These are phyloP conservation scores for Paracentrotus lividus DNA, from an alignment of 53 echinoderm and acorn worm species.

Conservation along the genomic window DNA sequence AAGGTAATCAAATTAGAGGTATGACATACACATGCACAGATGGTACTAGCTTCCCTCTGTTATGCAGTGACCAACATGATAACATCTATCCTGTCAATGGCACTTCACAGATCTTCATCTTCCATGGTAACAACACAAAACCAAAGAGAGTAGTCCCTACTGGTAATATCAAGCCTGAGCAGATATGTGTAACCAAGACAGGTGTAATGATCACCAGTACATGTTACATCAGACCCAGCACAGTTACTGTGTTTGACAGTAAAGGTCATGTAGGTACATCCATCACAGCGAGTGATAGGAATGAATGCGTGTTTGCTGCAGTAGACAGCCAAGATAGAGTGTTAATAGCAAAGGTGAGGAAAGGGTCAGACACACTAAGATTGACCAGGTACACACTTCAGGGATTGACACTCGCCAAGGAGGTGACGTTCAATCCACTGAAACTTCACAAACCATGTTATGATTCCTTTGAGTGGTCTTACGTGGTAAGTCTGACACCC, in stretches of 20 bases:
- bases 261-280: background rate
- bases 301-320: constrained; percentile 4
- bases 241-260: background rate
- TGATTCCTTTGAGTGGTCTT: background rate
- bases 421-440: background rate
- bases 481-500: background rate
- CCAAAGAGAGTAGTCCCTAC: background rate
- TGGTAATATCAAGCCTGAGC: background rate
- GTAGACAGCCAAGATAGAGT: background rate
- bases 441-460: background rate
- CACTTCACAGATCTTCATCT: background rate
- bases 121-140: background rate
- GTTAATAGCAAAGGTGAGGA: background rate
- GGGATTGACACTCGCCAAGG: background rate
- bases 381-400: background rate
- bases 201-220: background rate
- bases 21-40: background rate
- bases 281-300: background rate
- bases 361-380: background rate
- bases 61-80: background rate
- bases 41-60: background rate
- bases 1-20: too few relatives aligned
- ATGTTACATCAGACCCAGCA: background rate
- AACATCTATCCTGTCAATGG: background rate
- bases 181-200: background rate